phyloP scores from a whole-genome alignment of 2,888 invertebrate genomes.

The Pediacus dermestoides region DNA sequence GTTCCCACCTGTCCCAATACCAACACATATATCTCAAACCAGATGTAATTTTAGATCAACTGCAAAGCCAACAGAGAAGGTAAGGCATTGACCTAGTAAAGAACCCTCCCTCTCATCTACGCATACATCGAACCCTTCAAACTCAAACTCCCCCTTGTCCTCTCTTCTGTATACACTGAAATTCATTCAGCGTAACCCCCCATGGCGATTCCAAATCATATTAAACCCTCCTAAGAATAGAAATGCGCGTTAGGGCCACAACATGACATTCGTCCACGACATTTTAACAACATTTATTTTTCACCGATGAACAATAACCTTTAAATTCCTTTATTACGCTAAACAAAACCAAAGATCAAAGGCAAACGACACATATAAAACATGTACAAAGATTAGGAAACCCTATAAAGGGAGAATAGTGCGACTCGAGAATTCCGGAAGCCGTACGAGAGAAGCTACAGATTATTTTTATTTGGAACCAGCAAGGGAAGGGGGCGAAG shows the following conservation, averaged over 20 bases:
- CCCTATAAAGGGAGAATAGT: no score
- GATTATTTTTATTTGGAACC: no score
- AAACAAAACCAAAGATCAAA: no score
- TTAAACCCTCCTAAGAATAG: constrained; percentile 13
- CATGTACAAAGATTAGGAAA: no score
- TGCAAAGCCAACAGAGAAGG: not conserved
- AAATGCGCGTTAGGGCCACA: constrained; percentile 10
- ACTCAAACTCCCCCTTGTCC: constrained; percentile 7
- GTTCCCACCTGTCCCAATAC: not conserved
- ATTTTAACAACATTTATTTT: no score
- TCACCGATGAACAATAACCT: no score
- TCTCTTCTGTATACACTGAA: constrained; percentile 4
- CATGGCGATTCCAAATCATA: constrained; percentile 14
- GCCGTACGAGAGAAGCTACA: no score
- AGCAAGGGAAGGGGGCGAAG: no score
- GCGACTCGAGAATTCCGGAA: no score
- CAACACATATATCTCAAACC: constrained; percentile 1
- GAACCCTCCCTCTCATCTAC: constrained; percentile 7
- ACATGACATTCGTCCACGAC: constrained; percentile 13
- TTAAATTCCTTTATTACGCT: no score
- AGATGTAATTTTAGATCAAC: not conserved
- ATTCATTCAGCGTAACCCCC: constrained; percentile 12
- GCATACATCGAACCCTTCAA: no score
- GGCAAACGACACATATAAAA: no score
- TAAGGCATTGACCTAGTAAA: constrained; percentile 14